Conservation (phyloP, 2,888 invertebrate genomes). For the Mythimna lalbum region DNA sequence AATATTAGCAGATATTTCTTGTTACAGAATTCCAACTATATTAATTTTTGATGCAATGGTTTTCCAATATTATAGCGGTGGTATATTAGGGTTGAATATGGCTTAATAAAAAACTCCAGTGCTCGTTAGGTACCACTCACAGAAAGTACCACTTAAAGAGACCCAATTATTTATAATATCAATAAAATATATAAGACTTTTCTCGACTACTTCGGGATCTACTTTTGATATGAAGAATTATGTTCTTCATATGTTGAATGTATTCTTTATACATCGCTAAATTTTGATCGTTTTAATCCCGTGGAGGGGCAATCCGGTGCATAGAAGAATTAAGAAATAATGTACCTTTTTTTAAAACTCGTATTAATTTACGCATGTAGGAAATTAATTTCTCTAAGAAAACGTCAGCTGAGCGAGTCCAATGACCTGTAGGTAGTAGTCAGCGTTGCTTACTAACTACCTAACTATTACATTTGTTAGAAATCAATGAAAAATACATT, state of each 20-base stretch:
- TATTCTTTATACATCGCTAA: too few species aligned
- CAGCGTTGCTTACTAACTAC: too few species aligned
- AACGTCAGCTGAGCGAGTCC: too few species aligned
- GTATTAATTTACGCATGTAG: too few species aligned
- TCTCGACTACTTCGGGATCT: neutral
- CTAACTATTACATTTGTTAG: too few species aligned
- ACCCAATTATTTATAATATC: conserved; percentile 54
- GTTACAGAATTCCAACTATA: neutral
- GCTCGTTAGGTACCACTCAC: conserved; percentile 53
- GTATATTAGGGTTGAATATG: conserved; percentile 34
- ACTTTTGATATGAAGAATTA: neutral
- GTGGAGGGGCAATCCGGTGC: too few species aligned
- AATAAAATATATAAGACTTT: conserved; percentile 33
- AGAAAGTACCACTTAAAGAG: conserved; percentile 49
- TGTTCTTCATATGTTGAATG: too few species aligned
- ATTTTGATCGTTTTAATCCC: too few species aligned
- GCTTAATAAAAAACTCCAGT: conserved; percentile 49
- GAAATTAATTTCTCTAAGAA: too few species aligned
- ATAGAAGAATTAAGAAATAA: too few species aligned
- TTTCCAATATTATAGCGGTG: conserved; percentile 35
- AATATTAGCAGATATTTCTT: neutral
- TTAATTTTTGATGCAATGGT: conserved; percentile 24
- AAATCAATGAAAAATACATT: conserved; percentile 3
- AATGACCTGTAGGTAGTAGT: too few species aligned
- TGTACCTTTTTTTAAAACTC: too few species aligned